phyloP scores from a whole-genome alignment of 2,113 vertebrate genomes.

The Pelusios castaneus region DNA sequence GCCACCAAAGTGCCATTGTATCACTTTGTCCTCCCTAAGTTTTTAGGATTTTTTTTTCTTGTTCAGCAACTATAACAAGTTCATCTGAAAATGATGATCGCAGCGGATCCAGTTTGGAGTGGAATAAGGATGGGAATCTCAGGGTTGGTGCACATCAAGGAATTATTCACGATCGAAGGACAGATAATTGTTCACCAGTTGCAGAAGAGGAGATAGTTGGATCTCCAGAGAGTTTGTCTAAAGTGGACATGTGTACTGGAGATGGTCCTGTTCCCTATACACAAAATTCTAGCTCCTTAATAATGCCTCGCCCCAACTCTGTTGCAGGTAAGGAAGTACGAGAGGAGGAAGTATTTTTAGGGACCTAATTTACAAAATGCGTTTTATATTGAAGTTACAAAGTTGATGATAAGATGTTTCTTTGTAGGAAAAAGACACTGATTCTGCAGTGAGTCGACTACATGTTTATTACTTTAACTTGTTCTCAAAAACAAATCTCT shows the following conservation, averaged over 20 bases:
- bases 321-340: constrained; percentile 91
- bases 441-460: not conserved
- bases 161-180: constrained; percentile 82
- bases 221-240: constrained; percentile 77
- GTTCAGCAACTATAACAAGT: constrained; percentile 95
- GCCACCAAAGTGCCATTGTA: not conserved
- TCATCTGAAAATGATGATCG: constrained; percentile 99
- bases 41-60: not conserved
- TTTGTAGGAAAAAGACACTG: not conserved
- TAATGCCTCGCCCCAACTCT: constrained; percentile 98
- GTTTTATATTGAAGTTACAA: not conserved
- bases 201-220: constrained; percentile 89
- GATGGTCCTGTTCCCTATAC: constrained; percentile 87
- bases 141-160: constrained; percentile 86
- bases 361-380: not conserved
- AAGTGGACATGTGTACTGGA: constrained; percentile 74
- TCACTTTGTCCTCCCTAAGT: constrained; percentile 11
- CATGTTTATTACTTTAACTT: not conserved
- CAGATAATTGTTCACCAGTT: constrained; percentile 94
- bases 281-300: constrained; percentile 85
- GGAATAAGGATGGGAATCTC: constrained; percentile 93
- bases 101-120: constrained; percentile 97
- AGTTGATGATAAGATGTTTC: not conserved
- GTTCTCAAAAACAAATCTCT: not conserved
- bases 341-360: not conserved